Conservation (phyloP, 1,140 invertebrate species). For the Chrysomallon squamiferum region DNA sequence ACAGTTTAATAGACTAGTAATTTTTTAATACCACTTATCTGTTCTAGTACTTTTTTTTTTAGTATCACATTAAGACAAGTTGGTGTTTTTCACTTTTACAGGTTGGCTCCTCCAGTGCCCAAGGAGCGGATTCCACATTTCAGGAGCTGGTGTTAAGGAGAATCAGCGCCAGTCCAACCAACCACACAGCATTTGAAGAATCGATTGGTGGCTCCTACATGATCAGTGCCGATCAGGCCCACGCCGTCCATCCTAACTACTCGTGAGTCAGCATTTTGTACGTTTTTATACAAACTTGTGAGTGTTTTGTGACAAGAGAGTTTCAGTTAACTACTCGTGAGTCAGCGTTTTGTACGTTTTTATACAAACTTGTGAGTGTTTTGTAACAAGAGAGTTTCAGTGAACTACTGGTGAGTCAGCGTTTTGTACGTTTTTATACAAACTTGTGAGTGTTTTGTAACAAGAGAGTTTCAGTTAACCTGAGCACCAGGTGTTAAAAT, state of each 20-base stretch:
- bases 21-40: too few relatives aligned
- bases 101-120: constrained; percentile 62
- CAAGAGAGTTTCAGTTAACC: too few relatives aligned
- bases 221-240: constrained; percentile 66
- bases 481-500: too few relatives aligned
- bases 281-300: too few relatives aligned
- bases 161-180: constrained; percentile 35
- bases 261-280: constrained; percentile 36
- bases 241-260: constrained; percentile 67
- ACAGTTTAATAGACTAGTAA: too few relatives aligned
- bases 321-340: constrained; percentile 64
- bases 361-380: too few relatives aligned
- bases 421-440: too few relatives aligned
- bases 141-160: constrained; percentile 63
- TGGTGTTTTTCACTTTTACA: constrained; percentile 15
- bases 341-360: constrained; percentile 8
- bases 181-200: constrained; percentile 59
- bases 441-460: too few relatives aligned
- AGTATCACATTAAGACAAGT: too few relatives aligned
- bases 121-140: constrained; percentile 62
- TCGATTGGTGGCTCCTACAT: constrained; percentile 63
- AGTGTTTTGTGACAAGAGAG: too few relatives aligned
- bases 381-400: too few relatives aligned
- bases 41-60: too few relatives aligned
- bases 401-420: constrained; percentile 60